Base-by-base conservation (phyloP, 2,888 invertebrate species). In the Dynastes maya region DNA sequence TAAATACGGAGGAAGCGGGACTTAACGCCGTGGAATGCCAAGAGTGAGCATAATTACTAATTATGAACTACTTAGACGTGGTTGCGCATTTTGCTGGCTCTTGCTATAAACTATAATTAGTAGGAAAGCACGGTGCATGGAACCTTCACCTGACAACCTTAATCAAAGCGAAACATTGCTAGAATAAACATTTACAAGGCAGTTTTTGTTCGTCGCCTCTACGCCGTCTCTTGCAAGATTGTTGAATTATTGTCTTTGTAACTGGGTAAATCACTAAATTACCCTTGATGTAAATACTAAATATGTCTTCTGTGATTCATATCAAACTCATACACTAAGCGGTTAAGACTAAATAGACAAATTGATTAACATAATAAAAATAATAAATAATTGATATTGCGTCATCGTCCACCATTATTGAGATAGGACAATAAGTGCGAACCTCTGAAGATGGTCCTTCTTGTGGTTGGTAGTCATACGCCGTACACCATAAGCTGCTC, bases 21-120 rank as follows among this genome's bases (percentile, higher is more conserved):
- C 9, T 63, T 58, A 71, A 71, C 58, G 40, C 40, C 22, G 16
- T 37, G 37, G 71, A 58, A 71, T 71, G 53, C 55, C 77, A 70
- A 77, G 70, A 68, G 61, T 49, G 51, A 29, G 63, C 61, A 32
- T 77, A 77, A 77, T 77, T 77, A 70, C 71, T 77, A 77, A 77
- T 77, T 77, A 77, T 63, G 77, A 58, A 37, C 55, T 71, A 71
- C 71, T 71, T 55, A 53, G 71, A 55, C 32, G 55, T 22, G 55
- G 22, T 55, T 37, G 55, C 55, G 58, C 71, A 37, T 58, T 71
- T 58, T 40, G 40, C 65, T 8, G 5, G 22, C 55, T 58, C n/a
- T 58, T 22, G 55, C 55, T 27, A 58, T 58, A 58, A 58, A 58
- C 55, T 58, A 58, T 58, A 58, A 58, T 58, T 58, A 58, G 55